Percentiles rank a stretch among this genome's conserved stretches.
phyloP scores from a whole-genome alignment of 2,113 vertebrate species.

The Uria aalge region DNA sequence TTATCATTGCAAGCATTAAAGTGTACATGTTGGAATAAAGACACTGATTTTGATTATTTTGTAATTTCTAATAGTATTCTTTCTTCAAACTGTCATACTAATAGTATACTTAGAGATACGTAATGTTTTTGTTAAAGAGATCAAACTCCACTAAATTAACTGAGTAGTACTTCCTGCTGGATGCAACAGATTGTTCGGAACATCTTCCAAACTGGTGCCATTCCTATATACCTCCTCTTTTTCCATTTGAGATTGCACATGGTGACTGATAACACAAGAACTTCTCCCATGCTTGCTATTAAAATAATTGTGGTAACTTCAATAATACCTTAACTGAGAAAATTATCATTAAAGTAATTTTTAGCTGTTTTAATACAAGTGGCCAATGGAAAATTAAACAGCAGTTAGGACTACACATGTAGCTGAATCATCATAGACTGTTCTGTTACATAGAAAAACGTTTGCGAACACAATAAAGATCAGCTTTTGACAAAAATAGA shows the following conservation, averaged over 20 bases:
- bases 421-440: neutral
- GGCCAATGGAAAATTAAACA: neutral
- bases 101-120: too few species aligned
- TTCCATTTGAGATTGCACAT: neutral
- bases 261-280: neutral
- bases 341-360: neutral
- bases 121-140: neutral
- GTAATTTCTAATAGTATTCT: neutral
- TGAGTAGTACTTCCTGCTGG: neutral
- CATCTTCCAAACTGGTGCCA: neutral
- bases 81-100: neutral
- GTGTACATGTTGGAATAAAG: neutral
- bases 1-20: neutral
- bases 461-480: neutral
- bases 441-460: neutral
- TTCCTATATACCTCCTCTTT: neutral
- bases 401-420: neutral
- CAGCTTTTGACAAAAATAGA: neutral
- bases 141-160: neutral
- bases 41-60: neutral
- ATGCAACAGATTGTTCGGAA: neutral
- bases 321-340: neutral
- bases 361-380: neutral
- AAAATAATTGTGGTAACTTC: neutral
- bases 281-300: neutral